Evolutionary conservation across 2,113 vertebrate genomes (phyloP).

Genomic region (Kobus ellipsiprymnus): DNA sequence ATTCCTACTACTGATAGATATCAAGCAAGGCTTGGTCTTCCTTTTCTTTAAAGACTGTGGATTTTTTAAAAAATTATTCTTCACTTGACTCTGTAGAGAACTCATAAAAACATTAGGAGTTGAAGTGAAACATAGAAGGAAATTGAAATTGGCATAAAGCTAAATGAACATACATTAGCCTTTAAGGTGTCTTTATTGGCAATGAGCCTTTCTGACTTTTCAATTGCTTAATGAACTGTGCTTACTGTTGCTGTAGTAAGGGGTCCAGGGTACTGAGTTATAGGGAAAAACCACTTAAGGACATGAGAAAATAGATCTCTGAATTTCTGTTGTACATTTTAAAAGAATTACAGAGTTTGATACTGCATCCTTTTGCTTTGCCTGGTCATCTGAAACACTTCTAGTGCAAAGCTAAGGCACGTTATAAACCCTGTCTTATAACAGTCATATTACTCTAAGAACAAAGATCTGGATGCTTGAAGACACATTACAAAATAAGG

Average conservation of each 20-base stretch:
- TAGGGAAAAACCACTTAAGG: not conserved
- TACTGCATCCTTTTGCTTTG: not conserved
- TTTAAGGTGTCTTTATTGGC: not conserved
- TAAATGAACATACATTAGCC: not conserved
- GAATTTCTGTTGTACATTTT: not conserved
- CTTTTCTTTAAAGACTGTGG: not conserved
- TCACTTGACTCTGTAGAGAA: not conserved
- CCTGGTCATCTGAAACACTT: not conserved
- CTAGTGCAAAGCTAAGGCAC: not conserved
- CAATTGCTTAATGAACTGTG: not conserved
- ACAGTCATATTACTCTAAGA: not conserved
- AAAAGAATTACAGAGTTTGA: not conserved
- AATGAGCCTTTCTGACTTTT: not conserved
- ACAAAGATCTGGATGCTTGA: not conserved
- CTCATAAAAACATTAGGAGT: not conserved
- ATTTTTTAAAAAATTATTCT: not conserved
- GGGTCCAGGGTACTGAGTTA: not conserved
- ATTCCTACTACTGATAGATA: not conserved
- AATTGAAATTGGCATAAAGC: not conserved
- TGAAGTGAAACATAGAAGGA: not conserved
- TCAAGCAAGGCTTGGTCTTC: not conserved
- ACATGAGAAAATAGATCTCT: not conserved
- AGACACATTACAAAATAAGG: not conserved
- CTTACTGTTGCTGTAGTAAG: not conserved
- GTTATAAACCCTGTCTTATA: not conserved